These are phyloP conservation scores for Chiloscyllium punctatum DNA, from an alignment of 2,797 vertebrate genomes.

Conservation along the genomic window DNA sequence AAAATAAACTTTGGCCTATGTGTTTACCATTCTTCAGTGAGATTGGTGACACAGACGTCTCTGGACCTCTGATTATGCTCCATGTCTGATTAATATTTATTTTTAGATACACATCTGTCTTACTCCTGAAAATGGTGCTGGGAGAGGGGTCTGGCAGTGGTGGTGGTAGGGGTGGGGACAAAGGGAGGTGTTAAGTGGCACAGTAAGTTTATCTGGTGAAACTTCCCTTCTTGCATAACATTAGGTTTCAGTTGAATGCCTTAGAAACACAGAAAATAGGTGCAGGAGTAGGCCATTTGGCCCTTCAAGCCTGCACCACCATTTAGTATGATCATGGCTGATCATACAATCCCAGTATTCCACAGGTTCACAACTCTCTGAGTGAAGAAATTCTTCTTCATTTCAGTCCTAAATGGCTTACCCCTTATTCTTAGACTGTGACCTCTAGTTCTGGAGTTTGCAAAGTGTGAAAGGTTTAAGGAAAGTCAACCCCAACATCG, in stretches of 20 bases:
- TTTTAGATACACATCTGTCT: background rate
- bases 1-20: background rate
- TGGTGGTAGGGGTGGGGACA: too few species aligned
- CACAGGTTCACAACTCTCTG: too few species aligned
- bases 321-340: too few species aligned
- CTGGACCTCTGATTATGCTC: background rate
- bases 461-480: background rate
- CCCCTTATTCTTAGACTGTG: too few species aligned
- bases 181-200: background rate
- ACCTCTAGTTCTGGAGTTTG: too few species aligned
- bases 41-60: background rate
- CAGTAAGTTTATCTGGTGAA: background rate
- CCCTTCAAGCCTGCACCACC: too few species aligned
- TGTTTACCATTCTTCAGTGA: too few species aligned
- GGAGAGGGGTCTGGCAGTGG: too few species aligned
- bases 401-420: too few species aligned
- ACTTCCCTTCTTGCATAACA: background rate
- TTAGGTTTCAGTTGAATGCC: background rate
- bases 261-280: background rate
- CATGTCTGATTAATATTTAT: background rate
- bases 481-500: background rate
- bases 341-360: too few species aligned
- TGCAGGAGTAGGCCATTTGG: too few species aligned
- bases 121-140: background rate
- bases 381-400: too few species aligned